A percentile compares a stretch with the other conserved stretches of the same genome.
Evolutionary conservation across 2,113 vertebrate genomes (phyloP).

Genomic region (Prolemur simus): DNA sequence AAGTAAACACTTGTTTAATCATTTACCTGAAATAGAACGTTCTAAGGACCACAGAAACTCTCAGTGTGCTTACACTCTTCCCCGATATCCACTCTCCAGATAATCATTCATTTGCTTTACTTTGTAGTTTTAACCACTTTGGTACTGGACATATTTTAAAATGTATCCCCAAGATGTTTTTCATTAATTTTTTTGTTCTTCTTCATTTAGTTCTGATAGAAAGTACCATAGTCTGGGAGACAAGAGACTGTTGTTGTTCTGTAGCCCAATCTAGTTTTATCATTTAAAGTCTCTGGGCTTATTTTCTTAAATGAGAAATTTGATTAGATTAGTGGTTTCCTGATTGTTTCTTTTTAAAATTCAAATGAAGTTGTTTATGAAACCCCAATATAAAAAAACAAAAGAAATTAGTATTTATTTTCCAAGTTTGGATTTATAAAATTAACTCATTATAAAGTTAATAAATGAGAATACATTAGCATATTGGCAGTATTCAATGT

Average conservation of each 20-base stretch:
- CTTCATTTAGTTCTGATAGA: background rate
- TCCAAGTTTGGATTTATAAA: background rate
- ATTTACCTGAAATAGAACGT: rapidly evolving
- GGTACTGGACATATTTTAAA: background rate
- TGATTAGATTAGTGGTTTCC: background rate
- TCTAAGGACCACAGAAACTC: background rate
- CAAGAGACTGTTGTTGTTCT: background rate
- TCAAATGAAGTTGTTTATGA: background rate
- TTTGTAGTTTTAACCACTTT: background rate
- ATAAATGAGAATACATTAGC: background rate
- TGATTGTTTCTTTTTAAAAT: background rate
- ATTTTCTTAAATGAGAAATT: background rate
- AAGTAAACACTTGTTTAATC: background rate
- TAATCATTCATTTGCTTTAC: background rate
- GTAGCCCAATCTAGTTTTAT: background rate
- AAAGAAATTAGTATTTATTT: background rate
- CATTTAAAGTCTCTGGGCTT: background rate
- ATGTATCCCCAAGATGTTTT: background rate
- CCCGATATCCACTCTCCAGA: background rate
- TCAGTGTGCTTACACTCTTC: rapidly evolving
- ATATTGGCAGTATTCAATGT: background rate
- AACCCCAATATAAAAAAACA: background rate
- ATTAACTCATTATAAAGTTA: background rate
- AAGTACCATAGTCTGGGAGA: background rate
- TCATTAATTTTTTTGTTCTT: background rate